phyloP scores from a whole-genome alignment of 2,113 vertebrate genomes.

The Gorsachius goisagi region DNA sequence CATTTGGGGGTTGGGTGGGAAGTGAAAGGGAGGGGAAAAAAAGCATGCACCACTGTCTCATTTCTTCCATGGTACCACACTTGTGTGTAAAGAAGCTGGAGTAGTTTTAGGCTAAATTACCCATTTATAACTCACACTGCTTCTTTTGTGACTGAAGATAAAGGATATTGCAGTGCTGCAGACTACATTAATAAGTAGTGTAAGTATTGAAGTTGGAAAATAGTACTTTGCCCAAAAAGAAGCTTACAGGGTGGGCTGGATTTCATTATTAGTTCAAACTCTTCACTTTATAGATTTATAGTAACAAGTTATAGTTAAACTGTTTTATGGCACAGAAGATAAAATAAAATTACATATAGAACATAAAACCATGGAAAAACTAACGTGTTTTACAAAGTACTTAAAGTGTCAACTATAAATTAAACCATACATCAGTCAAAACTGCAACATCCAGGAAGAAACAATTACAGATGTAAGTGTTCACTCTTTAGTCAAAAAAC shows the following conservation, averaged over 20 bases:
- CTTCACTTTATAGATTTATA: not conserved
- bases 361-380: slow-evolving; percentile 22
- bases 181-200: not conserved
- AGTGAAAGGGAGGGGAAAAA: not conserved
- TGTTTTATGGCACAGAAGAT: slow-evolving; percentile 6
- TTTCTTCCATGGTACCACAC: not conserved
- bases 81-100: not conserved
- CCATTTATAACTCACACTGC: not conserved
- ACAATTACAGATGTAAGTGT: slow-evolving; percentile 23
- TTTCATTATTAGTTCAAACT: not conserved
- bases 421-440: slow-evolving; percentile 50
- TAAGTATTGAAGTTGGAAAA: not conserved
- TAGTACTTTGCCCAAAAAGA: not conserved
- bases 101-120: not conserved
- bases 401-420: slow-evolving; percentile 35
- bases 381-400: not conserved
- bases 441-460: slow-evolving; percentile 22
- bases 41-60: not conserved
- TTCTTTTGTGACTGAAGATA: not conserved
- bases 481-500: slow-evolving; percentile 17
- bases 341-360: slow-evolving; percentile 26
- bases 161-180: not conserved
- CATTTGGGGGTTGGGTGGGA: fast-evolving
- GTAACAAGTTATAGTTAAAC: slow-evolving; percentile 27
- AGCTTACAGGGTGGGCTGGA: not conserved